phyloP scores from a whole-genome alignment of 2,113 vertebrate species.

The Misgurnus mizolepis region DNA sequence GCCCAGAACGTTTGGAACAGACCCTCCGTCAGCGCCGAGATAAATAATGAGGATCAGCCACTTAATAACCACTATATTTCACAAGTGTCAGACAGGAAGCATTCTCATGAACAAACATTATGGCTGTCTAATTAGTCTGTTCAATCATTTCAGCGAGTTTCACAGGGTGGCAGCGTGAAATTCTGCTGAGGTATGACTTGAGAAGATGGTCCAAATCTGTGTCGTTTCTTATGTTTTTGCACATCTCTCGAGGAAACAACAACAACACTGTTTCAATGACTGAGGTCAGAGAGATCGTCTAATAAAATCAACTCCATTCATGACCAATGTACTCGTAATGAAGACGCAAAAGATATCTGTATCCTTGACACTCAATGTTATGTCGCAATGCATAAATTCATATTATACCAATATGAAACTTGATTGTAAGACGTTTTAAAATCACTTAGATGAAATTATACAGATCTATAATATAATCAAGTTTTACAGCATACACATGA shows the following conservation, averaged over 20 bases:
- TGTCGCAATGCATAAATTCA: too few relatives aligned
- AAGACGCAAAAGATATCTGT: too few relatives aligned
- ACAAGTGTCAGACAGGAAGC: conserved; percentile 84
- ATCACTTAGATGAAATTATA: too few relatives aligned
- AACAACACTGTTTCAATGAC: neutral
- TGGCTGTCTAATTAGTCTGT: conserved; percentile 87
- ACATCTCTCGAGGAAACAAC: conserved; percentile 11
- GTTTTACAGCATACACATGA: too few relatives aligned
- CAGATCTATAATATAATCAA: too few relatives aligned
- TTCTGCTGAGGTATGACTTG: conserved; percentile 45
- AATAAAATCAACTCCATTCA: neutral
- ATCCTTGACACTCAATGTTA: too few relatives aligned
- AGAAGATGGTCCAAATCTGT: conserved; percentile 40
- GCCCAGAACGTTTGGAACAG: conserved; percentile 37
- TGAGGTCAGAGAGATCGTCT: conserved; percentile 10
- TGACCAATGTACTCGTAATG: neutral
- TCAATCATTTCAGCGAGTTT: conserved; percentile 83
- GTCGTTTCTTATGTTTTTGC: neutral
- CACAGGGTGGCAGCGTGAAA: conserved; percentile 49
- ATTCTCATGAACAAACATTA: conserved; percentile 91
- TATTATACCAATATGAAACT: too few relatives aligned
- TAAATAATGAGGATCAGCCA: conserved; percentile 88
- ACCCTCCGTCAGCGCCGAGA: conserved; percentile 64
- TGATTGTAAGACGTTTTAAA: too few relatives aligned
- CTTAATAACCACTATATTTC: conserved; percentile 93